Evolutionary conservation across 2,888 invertebrate species (phyloP).

Genomic region (Calliphora vomitoria): DNA sequence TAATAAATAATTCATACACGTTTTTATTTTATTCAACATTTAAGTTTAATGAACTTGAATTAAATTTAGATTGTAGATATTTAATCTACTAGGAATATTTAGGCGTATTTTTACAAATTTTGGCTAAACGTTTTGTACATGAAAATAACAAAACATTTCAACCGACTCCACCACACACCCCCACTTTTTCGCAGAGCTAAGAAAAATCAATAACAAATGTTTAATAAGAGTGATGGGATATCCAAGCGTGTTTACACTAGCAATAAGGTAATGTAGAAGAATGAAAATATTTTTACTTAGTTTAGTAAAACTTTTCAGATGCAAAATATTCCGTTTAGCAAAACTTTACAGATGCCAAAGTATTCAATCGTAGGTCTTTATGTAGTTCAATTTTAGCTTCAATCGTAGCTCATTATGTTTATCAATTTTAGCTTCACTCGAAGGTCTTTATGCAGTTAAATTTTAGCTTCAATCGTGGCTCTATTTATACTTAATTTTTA

Average conservation of each 20-base stretch:
- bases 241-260: slow-evolving; percentile 4
- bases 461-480: no score
- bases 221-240: slow-evolving; percentile 3
- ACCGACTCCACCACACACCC: not conserved
- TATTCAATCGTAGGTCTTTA: no score
- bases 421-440: no score
- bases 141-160: not conserved
- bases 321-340: no score
- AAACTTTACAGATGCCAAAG: no score
- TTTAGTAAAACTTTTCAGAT: no score
- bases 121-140: not conserved
- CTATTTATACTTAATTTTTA: no score
- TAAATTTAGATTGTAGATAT: not conserved
- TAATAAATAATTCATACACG: no score
- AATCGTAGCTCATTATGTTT: no score
- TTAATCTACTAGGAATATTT: not conserved
- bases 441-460: no score
- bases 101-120: not conserved
- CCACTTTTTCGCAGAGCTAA: not conserved
- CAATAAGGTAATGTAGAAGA: not conserved
- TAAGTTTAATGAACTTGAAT: not conserved
- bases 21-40: not conserved
- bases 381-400: no score
- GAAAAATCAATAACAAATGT: slow-evolving; percentile 32
- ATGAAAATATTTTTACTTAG: no score